Conservation (phyloP, 2,888 invertebrate genomes). For the Lasius platythorax region DNA sequence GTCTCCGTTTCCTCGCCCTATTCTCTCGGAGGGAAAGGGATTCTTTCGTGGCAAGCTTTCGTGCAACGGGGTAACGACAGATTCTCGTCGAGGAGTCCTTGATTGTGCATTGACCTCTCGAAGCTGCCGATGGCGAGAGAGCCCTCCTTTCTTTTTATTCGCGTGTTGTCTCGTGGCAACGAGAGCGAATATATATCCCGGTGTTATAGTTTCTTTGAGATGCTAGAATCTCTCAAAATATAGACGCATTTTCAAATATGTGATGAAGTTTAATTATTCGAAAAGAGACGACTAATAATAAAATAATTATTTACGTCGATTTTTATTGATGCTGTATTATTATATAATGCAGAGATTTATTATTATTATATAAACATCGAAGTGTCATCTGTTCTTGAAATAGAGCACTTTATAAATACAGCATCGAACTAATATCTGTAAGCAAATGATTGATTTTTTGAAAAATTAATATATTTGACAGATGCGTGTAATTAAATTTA, state of each 20-base stretch:
- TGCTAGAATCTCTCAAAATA: neutral
- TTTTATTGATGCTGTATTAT: neutral
- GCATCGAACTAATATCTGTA: neutral
- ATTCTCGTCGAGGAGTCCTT: conserved; percentile 66
- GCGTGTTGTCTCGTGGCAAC: neutral
- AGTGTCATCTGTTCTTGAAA: neutral
- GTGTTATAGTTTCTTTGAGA: neutral
- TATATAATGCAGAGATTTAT: neutral
- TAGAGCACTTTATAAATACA: neutral
- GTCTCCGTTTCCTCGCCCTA: conserved; percentile 31
- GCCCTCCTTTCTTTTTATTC: neutral
- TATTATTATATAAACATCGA: neutral
- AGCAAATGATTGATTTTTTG: neutral
- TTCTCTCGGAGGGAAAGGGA: conserved; percentile 50
- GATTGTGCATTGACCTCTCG: conserved; percentile 68
- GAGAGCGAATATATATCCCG: neutral
- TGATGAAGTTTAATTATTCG: neutral
- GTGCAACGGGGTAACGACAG: conserved; percentile 60
- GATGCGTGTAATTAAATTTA: neutral
- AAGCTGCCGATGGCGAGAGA: conserved; percentile 34
- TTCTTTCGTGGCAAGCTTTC: conserved; percentile 54
- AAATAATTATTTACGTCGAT: neutral
- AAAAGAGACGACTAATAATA: neutral
- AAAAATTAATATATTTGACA: neutral
- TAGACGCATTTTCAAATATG: neutral